Conservation (phyloP, 2,888 invertebrate genomes). For the Lithosia quadra region DNA sequence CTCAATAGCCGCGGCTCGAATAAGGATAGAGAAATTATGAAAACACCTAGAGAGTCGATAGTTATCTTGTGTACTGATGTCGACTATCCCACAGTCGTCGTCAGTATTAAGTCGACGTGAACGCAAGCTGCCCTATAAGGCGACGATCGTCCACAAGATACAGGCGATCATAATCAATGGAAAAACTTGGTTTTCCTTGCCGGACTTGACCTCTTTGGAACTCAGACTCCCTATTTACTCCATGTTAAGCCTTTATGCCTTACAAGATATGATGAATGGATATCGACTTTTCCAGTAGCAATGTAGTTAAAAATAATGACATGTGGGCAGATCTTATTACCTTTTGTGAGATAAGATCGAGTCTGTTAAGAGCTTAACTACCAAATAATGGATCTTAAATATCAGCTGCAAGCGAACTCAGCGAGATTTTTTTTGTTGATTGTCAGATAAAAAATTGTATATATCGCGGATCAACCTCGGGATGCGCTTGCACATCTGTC, state of each 20-base stretch:
- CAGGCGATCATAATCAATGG: conserved; percentile 77
- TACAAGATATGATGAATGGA: conserved; percentile 30
- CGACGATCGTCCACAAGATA: conserved; percentile 67
- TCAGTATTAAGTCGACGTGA: conserved; percentile 72
- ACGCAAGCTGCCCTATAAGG: conserved; percentile 82
- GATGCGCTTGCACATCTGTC: conserved; percentile 83
- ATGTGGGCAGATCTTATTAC: conserved; percentile 45
- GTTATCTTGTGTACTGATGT: conserved; percentile 72
- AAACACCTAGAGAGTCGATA: conserved; percentile 76
- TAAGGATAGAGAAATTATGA: conserved; percentile 77
- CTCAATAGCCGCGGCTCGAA: conserved; percentile 57
- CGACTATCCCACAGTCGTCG: conserved; percentile 84
- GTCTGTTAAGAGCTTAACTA: conserved; percentile 60
- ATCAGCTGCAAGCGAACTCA: conserved; percentile 70
- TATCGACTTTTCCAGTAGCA: conserved; percentile 40
- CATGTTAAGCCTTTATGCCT: conserved; percentile 39
- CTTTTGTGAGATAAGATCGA: conserved; percentile 59
- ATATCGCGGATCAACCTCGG: conserved; percentile 61
- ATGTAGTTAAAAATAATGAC: conserved; percentile 31
- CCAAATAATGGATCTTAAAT: conserved; percentile 76
- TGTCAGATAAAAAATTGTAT: conserved; percentile 72
- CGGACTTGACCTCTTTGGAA: conserved; percentile 81
- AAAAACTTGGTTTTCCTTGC: conserved; percentile 79
- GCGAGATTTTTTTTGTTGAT: conserved; percentile 58
- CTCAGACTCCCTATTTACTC: conserved; percentile 56